Evolutionary conservation across 2,113 vertebrate species (phyloP).

Genomic region (Salvelinus sp.): DNA sequence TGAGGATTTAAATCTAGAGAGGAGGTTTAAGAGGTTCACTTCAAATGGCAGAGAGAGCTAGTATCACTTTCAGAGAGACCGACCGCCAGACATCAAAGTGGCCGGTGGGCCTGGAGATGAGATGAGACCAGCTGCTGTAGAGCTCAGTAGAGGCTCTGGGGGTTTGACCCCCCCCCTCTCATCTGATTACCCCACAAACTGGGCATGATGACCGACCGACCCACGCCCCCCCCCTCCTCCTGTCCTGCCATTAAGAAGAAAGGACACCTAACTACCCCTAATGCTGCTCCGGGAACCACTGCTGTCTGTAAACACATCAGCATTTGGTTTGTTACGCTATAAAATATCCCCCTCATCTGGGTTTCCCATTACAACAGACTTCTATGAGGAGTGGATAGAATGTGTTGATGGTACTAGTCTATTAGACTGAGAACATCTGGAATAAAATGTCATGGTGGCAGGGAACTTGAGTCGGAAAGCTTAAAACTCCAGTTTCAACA

Average conservation of each 20-base stretch:
- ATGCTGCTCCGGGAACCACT: no score
- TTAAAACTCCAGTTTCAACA: not conserved
- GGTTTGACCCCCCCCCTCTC: not conserved
- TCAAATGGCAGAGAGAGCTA: constrained; percentile 1
- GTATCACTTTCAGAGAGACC: constrained; percentile 10
- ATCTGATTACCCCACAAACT: constrained; percentile 1
- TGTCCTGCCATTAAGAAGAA: not conserved
- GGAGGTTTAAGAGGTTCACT: not conserved
- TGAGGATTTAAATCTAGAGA: constrained; percentile 10
- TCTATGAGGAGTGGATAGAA: constrained; percentile 8
- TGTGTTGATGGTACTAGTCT: not conserved
- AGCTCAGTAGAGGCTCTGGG: not conserved
- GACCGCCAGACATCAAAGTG: constrained; percentile 13
- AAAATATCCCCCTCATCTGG: not conserved
- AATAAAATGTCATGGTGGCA: not conserved
- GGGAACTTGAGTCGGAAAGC: not conserved
- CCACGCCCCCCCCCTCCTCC: not conserved
- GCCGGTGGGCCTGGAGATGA: not conserved
- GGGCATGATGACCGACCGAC: not conserved
- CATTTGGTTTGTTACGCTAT: not conserved
- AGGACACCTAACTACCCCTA: no score
- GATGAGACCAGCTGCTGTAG: not conserved
- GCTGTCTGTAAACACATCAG: constrained; percentile 4
- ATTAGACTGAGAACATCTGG: constrained; percentile 23
- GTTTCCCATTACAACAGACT: constrained; percentile 5